A percentile compares a stretch with the other conserved stretches of the same genome.
These are phyloP conservation scores for Gymnorhina tibicen DNA, from an alignment of 2,113 vertebrate genomes.

Conservation along the genomic window DNA sequence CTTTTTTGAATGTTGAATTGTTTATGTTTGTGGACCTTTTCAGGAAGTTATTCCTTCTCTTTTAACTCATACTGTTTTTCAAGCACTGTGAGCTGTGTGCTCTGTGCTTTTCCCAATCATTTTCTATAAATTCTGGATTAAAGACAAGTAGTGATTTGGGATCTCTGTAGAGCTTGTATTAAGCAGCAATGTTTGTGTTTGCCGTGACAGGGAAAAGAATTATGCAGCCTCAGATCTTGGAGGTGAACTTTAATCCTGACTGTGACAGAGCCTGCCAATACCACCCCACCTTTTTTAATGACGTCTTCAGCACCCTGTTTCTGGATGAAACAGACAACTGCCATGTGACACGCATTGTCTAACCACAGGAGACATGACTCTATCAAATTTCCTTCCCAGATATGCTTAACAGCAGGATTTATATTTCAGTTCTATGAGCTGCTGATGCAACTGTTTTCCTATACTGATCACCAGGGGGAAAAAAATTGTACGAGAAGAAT, in stretches of 20 bases:
- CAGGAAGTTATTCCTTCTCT: background rate
- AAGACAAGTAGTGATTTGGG: background rate
- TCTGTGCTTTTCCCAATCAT: background rate
- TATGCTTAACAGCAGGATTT: background rate
- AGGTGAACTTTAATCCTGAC: conserved; percentile 95
- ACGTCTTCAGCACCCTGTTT: conserved; percentile 91
- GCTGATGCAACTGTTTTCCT: conserved; percentile 7
- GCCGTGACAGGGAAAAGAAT: conserved; percentile 73
- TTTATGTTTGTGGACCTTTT: background rate
- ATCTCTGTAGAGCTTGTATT: background rate
- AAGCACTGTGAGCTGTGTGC: background rate
- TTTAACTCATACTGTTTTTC: background rate
- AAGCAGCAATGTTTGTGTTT: background rate
- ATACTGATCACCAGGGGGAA: background rate
- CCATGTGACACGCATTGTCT: conserved; percentile 78
- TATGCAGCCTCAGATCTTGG: conserved; percentile 93
- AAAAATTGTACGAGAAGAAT: background rate
- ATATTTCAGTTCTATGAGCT: conserved; percentile 31
- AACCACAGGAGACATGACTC: background rate
- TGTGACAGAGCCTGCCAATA: conserved; percentile 91
- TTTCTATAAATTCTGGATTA: background rate
- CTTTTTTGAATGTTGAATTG: background rate
- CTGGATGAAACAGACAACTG: conserved; percentile 80
- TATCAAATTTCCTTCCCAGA: background rate
- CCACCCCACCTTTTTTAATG: conserved; percentile 92